These are phyloP conservation scores for Chiloscyllium plagiosum DNA, from an alignment of 2,113 vertebrate species.

Conservation along the genomic window DNA sequence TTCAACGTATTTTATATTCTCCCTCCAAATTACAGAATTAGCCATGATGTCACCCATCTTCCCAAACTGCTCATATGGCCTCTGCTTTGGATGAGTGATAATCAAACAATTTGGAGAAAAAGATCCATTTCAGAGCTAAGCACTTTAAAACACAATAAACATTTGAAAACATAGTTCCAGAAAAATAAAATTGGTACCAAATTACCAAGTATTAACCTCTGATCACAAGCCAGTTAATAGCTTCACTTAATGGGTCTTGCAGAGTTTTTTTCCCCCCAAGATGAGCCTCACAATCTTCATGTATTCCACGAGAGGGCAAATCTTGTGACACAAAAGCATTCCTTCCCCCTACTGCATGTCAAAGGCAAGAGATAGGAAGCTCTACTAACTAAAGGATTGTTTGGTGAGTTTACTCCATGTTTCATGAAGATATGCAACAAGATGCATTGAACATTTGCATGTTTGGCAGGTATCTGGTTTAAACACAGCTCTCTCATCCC, in stretches of 20 bases:
- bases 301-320: neutral
- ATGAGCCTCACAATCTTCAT: conserved; percentile 8
- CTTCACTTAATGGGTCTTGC: neutral
- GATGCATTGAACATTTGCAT: neutral
- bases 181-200: neutral
- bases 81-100: neutral
- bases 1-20: neutral
- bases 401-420: neutral
- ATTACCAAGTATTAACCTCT: neutral
- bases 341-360: neutral
- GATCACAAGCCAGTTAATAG: neutral
- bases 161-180: neutral
- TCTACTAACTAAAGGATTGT: neutral
- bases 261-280: neutral
- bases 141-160: neutral
- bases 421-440: neutral
- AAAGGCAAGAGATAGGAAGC: neutral
- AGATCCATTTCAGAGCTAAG: neutral
- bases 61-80: neutral
- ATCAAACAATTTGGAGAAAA: neutral
- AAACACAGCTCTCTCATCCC: neutral
- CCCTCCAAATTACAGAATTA: neutral
- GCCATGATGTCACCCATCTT: neutral
- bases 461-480: neutral
- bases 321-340: neutral